phyloP scores from a whole-genome alignment of 2,888 invertebrate species.

The Acanthoscelides obtectus region DNA sequence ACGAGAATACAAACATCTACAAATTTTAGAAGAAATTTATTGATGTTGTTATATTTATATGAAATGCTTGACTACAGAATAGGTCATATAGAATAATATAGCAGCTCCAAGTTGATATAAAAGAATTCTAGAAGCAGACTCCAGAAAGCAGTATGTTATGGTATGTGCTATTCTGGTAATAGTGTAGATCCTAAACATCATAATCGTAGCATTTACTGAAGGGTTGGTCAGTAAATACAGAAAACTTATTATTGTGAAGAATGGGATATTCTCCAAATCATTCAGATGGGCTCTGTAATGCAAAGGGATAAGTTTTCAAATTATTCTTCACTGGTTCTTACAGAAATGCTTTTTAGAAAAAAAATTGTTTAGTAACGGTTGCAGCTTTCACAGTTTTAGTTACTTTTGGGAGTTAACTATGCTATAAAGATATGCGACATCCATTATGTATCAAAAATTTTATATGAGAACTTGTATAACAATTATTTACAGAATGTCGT shows the following conservation, averaged over 20 bases:
- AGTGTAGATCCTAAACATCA: constrained; percentile 11
- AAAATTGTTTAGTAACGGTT: too few relatives aligned
- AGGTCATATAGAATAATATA: constrained; percentile 7
- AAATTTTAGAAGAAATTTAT: too few relatives aligned
- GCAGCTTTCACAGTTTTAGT: too few relatives aligned
- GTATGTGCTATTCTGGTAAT: constrained; percentile 12
- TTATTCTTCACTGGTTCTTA: too few relatives aligned
- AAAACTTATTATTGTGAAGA: constrained; percentile 13
- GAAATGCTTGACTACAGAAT: constrained; percentile 10
- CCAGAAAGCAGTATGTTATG: constrained; percentile 6
- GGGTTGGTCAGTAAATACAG: constrained; percentile 13
- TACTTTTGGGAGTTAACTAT: too few relatives aligned
- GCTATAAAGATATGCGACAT: too few relatives aligned
- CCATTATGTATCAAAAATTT: too few relatives aligned
- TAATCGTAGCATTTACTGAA: constrained; percentile 6
- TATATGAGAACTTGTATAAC: too few relatives aligned
- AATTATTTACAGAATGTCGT: too few relatives aligned
- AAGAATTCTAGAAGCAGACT: constrained; percentile 9
- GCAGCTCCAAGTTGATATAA: constrained; percentile 8
- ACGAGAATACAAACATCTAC: too few relatives aligned
- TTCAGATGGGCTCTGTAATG: constrained; percentile 14
- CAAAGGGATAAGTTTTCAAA: too few relatives aligned
- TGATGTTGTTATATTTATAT: not conserved
- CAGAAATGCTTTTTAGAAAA: too few relatives aligned
- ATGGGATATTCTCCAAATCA: constrained; percentile 16